Percentiles rank a stretch among this genome's conserved stretches.
These are phyloP conservation scores for Peromyscus polionotus DNA, from an alignment of 2,113 vertebrate species.

Conservation along the genomic window DNA sequence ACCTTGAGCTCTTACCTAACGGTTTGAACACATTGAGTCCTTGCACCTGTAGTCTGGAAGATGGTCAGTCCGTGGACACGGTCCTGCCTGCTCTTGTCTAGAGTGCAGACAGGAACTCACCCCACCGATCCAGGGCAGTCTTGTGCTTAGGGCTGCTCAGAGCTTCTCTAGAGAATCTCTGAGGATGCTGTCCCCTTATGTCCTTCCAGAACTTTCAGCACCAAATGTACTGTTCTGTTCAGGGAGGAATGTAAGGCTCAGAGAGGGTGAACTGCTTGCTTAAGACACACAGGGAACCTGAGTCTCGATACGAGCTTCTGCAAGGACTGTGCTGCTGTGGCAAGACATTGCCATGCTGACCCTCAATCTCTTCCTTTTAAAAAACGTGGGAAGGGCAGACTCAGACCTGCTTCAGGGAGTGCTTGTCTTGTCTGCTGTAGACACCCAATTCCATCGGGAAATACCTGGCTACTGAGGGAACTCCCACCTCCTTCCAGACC, in stretches of 20 bases:
- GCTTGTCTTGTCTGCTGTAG: neutral
- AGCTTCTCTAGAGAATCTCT: too few relatives aligned
- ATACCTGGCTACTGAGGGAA: neutral
- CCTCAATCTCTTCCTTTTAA: neutral
- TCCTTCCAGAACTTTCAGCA: neutral
- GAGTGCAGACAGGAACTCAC: neutral
- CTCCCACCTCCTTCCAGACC: neutral
- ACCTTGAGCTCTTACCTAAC: too few relatives aligned
- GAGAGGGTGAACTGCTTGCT: neutral
- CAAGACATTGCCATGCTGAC: neutral
- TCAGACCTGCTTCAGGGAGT: neutral
- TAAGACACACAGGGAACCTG: neutral
- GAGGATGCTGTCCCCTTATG: neutral
- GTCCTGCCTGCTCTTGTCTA: neutral
- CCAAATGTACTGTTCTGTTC: neutral
- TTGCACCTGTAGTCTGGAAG: neutral
- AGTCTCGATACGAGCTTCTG: neutral
- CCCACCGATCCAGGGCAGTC: accelerated
- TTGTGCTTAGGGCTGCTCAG: accelerated
- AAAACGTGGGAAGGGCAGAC: neutral
- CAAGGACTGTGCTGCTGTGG: neutral
- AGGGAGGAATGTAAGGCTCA: neutral
- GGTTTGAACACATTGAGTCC: accelerated
- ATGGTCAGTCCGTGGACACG: too few relatives aligned
- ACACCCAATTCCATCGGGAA: neutral